Conservation (phyloP, 1,140 invertebrate genomes). For the Diprion similis region DNA sequence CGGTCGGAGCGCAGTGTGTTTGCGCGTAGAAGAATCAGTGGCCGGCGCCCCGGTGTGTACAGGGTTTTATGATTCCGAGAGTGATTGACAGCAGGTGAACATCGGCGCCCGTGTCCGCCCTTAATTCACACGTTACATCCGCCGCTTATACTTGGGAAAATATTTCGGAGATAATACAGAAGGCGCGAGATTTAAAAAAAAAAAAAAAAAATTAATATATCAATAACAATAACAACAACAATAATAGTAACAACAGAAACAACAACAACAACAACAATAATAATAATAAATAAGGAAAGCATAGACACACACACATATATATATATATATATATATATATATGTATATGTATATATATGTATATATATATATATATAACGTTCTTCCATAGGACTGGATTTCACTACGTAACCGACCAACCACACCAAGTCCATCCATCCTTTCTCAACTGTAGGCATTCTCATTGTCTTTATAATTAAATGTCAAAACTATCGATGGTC, state of each 20-base stretch:
- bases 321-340: neutral
- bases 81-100: slow-evolving; percentile 3
- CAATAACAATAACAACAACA: too few relatives aligned
- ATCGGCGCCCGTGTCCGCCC: neutral
- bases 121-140: too few relatives aligned
- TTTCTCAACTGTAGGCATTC: too few relatives aligned
- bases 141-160: too few relatives aligned
- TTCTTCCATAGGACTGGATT: neutral
- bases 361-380: neutral
- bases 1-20: slow-evolving; percentile 6
- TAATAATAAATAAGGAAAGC: too few relatives aligned
- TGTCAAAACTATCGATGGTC: neutral
- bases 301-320: neutral
- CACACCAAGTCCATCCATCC: neutral
- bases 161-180: neutral
- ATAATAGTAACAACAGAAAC: too few relatives aligned
- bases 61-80: slow-evolving; percentile 4
- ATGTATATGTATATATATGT: neutral
- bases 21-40: slow-evolving; percentile 7
- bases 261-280: too few relatives aligned
- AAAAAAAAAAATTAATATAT: neutral
- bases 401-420: neutral
- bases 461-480: too few relatives aligned
- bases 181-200: neutral
- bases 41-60: slow-evolving; percentile 5